Evolutionary conservation across 2,888 invertebrate genomes (phyloP), one percentile per base, ranked within the genome.

Genomic region (Gibbula magus): DNA sequence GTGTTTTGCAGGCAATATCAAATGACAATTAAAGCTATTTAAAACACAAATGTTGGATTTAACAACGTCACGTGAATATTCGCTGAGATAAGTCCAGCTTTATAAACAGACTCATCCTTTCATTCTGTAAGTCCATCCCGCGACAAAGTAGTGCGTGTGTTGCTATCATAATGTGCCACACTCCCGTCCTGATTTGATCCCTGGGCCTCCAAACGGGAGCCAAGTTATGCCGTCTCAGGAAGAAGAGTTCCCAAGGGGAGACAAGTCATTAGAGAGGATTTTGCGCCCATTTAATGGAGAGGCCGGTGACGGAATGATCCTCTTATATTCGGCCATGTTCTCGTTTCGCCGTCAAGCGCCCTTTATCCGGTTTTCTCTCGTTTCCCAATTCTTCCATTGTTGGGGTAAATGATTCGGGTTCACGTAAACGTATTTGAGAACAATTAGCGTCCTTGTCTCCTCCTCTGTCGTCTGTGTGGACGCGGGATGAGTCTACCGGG

Each of bases 211-310:
- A 53, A 53, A 75, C 54, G 54, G 53, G 75, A 54, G 53, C 25
- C 20, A 18, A 75, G 53, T 75, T 75, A 54, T 75, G 75, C 53
- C 29, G 32, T 53, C 75, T 75, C 75, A 52, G 29, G 53, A 53
- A 16, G 53, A 54, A 75, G 75, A 75, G 75, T 35, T 75, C 75
- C 53, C 75, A 53, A 54, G 75, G 75, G 75, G 75, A 75, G 53
- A 75, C 75, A 75, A 75, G 51, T 75, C 75, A 75, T 75, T 75
- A 75, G 52, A 54, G 53, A 75, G 75, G 75, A 75, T 75, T 75
- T 75, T 54, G 75, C 54, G 53, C 52, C 53, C 75, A 53, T 75
- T 75, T 75, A 75, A 53, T 53, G 53, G 53, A 75, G 54, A 54
- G 53, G 75, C 25, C 25, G 53, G 53, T 53, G 52, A 53, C 75